These are phyloP conservation scores for Pseudomyrmex concolor DNA, from an alignment of 1,140 invertebrate species.

Conservation along the genomic window DNA sequence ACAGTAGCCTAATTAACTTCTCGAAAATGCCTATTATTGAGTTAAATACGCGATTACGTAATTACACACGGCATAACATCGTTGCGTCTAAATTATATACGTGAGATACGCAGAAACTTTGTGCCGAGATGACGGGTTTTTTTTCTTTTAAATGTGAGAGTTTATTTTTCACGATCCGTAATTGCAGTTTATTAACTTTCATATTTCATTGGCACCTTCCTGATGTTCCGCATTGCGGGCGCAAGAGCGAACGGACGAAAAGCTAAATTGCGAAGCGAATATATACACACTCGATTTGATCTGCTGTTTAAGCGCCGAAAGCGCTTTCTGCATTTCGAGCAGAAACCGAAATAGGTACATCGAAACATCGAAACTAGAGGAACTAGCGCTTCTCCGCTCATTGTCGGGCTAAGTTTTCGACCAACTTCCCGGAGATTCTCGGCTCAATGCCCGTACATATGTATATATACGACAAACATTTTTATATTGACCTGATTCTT, in stretches of 20 bases:
- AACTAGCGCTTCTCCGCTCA: background rate
- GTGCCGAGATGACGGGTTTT: no score
- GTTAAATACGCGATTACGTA: slow-evolving; percentile 4
- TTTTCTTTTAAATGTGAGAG: no score
- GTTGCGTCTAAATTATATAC: background rate
- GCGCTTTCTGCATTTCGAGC: slow-evolving; percentile 4
- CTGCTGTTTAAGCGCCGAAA: slow-evolving; percentile 1
- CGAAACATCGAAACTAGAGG: background rate
- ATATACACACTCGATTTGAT: background rate
- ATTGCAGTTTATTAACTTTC: slow-evolving; percentile 14
- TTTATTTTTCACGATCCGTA: background rate
- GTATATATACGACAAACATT: no score
- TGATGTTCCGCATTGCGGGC: slow-evolving; percentile 28
- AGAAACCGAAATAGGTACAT: background rate
- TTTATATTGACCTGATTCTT: no score
- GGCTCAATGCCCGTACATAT: background rate
- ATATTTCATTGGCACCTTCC: slow-evolving; percentile 3
- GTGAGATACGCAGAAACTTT: no score
- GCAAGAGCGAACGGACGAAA: background rate
- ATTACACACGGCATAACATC: background rate
- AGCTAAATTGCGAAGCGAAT: background rate
- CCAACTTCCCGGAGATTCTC: background rate
- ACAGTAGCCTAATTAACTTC: slow-evolving; percentile 13
- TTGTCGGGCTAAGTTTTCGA: slow-evolving; percentile 25
- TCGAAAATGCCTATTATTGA: background rate